Percentiles rank a stretch among this genome's conserved stretches.
Conservation (phyloP, 2,888 invertebrate genomes). For the Metallyticus violacea region DNA sequence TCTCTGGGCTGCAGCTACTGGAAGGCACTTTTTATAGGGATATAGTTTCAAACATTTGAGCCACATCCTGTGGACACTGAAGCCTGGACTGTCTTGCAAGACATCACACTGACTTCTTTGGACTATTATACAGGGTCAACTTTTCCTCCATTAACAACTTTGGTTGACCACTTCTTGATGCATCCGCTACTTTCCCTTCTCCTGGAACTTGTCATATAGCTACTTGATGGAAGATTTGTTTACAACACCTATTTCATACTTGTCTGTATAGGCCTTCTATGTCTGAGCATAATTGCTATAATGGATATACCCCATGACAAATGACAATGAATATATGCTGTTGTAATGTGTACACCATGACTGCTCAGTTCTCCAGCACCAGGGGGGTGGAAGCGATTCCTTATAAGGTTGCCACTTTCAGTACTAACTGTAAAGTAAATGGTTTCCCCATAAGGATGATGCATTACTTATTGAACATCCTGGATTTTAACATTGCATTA, state of each 20-base stretch:
- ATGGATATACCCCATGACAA: not conserved
- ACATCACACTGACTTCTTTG: not conserved
- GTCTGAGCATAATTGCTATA: not conserved
- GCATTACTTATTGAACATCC: no score
- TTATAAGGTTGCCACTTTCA: no score
- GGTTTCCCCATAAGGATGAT: no score
- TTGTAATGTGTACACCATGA: no score
- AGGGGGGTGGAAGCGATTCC: no score
- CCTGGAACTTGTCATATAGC: not conserved
- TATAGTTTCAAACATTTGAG: not conserved
- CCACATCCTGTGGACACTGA: not conserved
- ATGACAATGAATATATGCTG: not conserved
- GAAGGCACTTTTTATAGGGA: not conserved
- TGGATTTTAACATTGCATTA: no score
- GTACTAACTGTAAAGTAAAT: no score
- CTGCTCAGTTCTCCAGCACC: no score
- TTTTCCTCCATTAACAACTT: no score
- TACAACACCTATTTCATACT: not conserved
- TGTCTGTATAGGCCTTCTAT: not conserved
- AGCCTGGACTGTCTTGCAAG: not conserved
- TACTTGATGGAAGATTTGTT: not conserved
- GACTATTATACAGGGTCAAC: not conserved
- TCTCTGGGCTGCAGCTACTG: not conserved
- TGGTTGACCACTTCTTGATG: not conserved
- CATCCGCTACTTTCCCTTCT: not conserved